These are phyloP conservation scores for Araneus ventricosus DNA, from an alignment of 1,140 invertebrate species.

Conservation along the genomic window DNA sequence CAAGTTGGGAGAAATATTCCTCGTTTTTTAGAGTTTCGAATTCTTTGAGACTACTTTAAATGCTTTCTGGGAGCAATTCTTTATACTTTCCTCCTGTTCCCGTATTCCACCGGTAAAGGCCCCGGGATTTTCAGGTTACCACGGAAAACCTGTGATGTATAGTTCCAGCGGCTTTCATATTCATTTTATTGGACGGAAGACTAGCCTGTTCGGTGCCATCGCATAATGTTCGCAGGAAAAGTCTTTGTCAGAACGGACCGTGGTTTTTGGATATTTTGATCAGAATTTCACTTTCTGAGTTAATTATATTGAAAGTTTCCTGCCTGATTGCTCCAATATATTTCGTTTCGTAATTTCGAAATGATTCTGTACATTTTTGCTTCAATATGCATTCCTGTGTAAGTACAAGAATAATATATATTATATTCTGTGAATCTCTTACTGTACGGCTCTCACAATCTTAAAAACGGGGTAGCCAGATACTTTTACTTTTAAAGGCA, in stretches of 20 bases:
- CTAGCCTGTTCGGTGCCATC: not conserved
- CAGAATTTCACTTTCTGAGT: too few relatives aligned
- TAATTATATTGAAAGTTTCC: too few relatives aligned
- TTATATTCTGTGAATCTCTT: too few relatives aligned
- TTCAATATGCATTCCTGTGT: too few relatives aligned
- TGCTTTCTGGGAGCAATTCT: slow-evolving; percentile 60
- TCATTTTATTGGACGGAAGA: slow-evolving; percentile 48
- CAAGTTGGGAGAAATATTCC: slow-evolving; percentile 61
- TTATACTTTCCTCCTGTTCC: slow-evolving; percentile 52
- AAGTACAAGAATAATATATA: too few relatives aligned
- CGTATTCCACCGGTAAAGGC: slow-evolving; percentile 39
- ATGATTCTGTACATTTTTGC: too few relatives aligned
- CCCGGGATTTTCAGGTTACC: slow-evolving; percentile 57
- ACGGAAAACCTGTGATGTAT: slow-evolving; percentile 49
- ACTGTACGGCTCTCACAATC: too few relatives aligned
- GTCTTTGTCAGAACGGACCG: not conserved
- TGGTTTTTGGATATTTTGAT: too few relatives aligned
- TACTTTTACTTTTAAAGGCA: too few relatives aligned
- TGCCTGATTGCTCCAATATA: too few relatives aligned
- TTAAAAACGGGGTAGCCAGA: too few relatives aligned
- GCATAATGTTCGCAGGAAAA: not conserved
- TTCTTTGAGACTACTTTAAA: slow-evolving; percentile 66
- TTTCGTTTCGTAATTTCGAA: too few relatives aligned
- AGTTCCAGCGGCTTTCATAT: slow-evolving; percentile 26
- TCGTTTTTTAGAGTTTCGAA: slow-evolving; percentile 55